These are phyloP conservation scores for Osmerus mordax DNA, from an alignment of 2,113 vertebrate genomes.

Conservation along the genomic window DNA sequence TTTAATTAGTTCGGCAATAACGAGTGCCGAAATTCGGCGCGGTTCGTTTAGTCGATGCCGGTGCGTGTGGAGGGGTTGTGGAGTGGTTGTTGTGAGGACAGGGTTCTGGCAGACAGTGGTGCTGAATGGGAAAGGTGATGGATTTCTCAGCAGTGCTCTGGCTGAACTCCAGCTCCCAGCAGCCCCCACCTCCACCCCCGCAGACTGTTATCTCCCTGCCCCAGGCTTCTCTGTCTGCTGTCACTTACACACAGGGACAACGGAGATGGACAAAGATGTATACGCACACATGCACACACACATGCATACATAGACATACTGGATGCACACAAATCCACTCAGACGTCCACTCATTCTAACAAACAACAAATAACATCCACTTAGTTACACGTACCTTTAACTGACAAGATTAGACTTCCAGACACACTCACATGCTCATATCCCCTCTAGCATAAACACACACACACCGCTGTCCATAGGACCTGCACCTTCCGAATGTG, in stretches of 20 bases:
- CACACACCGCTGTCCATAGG: conserved; percentile 6
- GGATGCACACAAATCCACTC: background rate
- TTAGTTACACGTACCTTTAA: conserved; percentile 12
- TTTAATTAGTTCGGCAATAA: background rate
- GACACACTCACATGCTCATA: background rate
- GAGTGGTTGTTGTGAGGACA: conserved; percentile 12
- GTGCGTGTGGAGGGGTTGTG: conserved; percentile 1
- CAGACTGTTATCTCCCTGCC: conserved; percentile 62
- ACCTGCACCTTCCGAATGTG: conserved; percentile 10
- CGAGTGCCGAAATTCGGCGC: background rate
- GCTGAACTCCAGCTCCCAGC: conserved; percentile 47
- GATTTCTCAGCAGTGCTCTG: conserved; percentile 62
- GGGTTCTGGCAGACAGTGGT: conserved; percentile 31
- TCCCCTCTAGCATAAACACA: conserved; percentile 9
- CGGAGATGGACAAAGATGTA: conserved; percentile 30
- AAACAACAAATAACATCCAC: conserved; percentile 1
- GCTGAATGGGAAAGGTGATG: conserved; percentile 56
- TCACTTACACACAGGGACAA: conserved; percentile 54
- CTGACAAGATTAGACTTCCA: background rate
- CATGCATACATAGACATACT: background rate
- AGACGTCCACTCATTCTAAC: conserved; percentile 5
- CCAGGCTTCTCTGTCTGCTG: conserved; percentile 60
- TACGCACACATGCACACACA: background rate
- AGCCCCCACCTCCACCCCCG: conserved; percentile 5
- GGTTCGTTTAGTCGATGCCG: background rate